Evolutionary conservation across 1,140 invertebrate genomes (phyloP).

Genomic region (Eriosoma lanigerum): DNA sequence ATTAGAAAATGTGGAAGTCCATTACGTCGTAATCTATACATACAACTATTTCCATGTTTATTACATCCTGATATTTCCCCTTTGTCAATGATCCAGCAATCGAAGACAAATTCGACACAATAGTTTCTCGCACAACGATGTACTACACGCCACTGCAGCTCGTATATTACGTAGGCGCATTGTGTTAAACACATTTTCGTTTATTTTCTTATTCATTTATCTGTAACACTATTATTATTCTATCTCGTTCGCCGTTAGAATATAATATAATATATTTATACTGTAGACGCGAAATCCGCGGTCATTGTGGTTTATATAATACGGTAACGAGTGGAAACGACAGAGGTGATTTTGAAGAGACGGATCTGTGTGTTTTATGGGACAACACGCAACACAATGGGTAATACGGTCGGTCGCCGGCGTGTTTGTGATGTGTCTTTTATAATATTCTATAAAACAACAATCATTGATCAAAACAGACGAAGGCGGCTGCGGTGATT

Average conservation of each 20-base stretch:
- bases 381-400: slow-evolving; percentile 38
- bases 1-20: too few relatives aligned
- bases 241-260: too few relatives aligned
- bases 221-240: not conserved
- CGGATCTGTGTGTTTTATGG: slow-evolving; percentile 21
- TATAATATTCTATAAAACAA: slow-evolving; percentile 48
- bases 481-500: slow-evolving; percentile 49
- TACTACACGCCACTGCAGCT: too few relatives aligned
- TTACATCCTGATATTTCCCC: too few relatives aligned
- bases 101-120: too few relatives aligned
- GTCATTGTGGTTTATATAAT: not conserved
- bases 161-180: too few relatives aligned
- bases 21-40: too few relatives aligned
- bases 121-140: too few relatives aligned
- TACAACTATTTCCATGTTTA: too few relatives aligned
- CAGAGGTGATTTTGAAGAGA: slow-evolving; percentile 48
- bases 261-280: too few relatives aligned
- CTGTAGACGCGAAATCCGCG: slow-evolving; percentile 14
- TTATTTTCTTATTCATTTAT: not conserved
- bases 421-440: slow-evolving; percentile 50
- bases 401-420: not conserved
- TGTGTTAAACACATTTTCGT: too few relatives aligned
- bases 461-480: slow-evolving; percentile 47
- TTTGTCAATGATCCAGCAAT: too few relatives aligned
- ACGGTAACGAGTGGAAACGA: slow-evolving; percentile 41